Conservation (phyloP, 2,797 vertebrate genomes). For the Phoeniculus purpureus region DNA sequence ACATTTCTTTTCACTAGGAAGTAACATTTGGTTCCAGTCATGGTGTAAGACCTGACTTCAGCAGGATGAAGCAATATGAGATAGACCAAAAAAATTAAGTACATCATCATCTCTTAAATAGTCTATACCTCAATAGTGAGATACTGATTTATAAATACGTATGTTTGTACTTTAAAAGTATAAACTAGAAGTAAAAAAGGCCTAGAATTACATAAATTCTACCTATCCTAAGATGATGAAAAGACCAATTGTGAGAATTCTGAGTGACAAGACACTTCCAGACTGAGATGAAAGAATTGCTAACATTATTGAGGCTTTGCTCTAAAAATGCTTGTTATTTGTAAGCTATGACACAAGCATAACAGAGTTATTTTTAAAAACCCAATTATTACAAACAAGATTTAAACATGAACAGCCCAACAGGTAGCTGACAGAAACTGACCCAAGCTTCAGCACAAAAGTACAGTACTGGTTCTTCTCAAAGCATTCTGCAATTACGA, state of each 20-base stretch:
- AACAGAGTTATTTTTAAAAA: neutral
- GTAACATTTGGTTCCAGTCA: conserved; percentile 73
- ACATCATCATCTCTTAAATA: conserved; percentile 20
- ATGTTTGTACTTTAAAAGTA: neutral
- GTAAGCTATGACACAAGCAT: neutral
- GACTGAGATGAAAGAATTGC: conserved; percentile 16
- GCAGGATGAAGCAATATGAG: conserved; percentile 53
- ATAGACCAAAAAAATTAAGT: conserved; percentile 37
- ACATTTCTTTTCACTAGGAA: conserved; percentile 66
- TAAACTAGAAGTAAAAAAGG: too few species aligned
- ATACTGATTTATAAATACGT: neutral
- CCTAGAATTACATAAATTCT: neutral
- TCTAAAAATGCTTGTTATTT: neutral
- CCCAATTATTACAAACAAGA: neutral
- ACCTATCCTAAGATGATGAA: neutral
- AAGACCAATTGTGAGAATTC: neutral
- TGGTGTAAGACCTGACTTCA: conserved; percentile 42
- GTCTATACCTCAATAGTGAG: neutral
- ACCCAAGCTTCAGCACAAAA: neutral
- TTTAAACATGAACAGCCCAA: neutral
- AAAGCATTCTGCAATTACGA: neutral
- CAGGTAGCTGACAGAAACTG: neutral
- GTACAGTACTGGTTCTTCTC: neutral
- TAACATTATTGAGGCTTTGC: neutral
- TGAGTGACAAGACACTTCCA: neutral